A percentile compares a stretch with the other conserved stretches of the same genome.
These are phyloP conservation scores for Unio pictorum DNA, from an alignment of 2,888 invertebrate genomes.

Conservation along the genomic window DNA sequence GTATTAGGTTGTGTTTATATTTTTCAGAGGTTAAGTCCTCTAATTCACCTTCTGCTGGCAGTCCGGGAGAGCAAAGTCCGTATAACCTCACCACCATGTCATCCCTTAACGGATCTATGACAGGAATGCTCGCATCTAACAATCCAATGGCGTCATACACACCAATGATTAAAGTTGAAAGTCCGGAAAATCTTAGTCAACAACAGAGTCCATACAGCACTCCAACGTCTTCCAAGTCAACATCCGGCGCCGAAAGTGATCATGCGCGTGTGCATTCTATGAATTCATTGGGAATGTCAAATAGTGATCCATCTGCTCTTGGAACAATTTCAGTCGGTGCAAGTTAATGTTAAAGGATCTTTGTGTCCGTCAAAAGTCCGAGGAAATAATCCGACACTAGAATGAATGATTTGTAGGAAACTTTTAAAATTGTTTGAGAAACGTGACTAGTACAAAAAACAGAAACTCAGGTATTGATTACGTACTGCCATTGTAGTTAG, in stretches of 20 bases:
- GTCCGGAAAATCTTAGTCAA: conserved; percentile 41
- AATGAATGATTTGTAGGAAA: too few relatives aligned
- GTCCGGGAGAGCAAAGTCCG: conserved; percentile 6
- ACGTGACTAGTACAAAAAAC: too few relatives aligned
- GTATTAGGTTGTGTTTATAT: conserved; percentile 3
- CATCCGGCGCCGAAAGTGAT: conserved; percentile 35
- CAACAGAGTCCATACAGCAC: conserved; percentile 33
- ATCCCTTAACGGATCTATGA: conserved; percentile 20
- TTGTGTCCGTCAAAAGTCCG: not conserved
- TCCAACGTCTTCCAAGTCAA: conserved; percentile 34
- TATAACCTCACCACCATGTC: conserved; percentile 30
- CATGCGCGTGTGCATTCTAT: conserved; percentile 30
- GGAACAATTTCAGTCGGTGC: conserved; percentile 45
- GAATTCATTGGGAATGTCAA: conserved; percentile 25
- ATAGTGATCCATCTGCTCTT: conserved; percentile 27
- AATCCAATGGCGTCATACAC: conserved; percentile 16
- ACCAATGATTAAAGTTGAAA: conserved; percentile 31
- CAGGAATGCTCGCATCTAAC: conserved; percentile 16
- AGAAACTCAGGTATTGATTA: too few relatives aligned
- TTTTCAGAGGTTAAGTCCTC: conserved; percentile 41
- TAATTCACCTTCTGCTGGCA: conserved; percentile 9
- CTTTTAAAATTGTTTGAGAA: too few relatives aligned
- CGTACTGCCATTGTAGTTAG: too few relatives aligned
- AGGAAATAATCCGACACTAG: too few relatives aligned
- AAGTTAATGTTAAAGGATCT: conserved; percentile 8